Evolutionary conservation across 2,888 invertebrate genomes (phyloP), one percentile per base, ranked within the genome.

Genomic region (Norana najaformis): DNA sequence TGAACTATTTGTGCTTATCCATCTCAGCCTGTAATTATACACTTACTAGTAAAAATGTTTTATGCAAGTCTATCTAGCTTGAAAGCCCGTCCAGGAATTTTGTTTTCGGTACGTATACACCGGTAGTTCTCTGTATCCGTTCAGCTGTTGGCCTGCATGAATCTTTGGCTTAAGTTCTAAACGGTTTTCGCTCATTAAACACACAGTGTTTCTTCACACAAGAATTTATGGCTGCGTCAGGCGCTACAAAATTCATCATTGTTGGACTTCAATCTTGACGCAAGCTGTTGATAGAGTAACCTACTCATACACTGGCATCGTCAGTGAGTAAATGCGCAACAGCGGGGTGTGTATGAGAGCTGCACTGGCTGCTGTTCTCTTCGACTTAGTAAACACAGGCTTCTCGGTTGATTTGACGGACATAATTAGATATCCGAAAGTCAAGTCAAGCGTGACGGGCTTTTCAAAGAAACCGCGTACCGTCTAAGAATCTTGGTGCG

Each of bases 381-480:
- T 69, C 16, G 85, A 36, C 23, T 37, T 85, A 36, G 85, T 36
- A 85, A 85, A 85, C 85, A 85, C 36, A 85, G 35, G 35, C 37
- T 85, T 85, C 85, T 35, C 85, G 85, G 36, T 85, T 36, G 36
- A 85, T 85, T 85, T 85, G 85, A 85, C 36, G 85, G 85, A 36
- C 85, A 85, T 85, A 85, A 85, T 85, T 85, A 85, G 85, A 85
- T 85, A n/a, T 37, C 36, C 35, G 37, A 85, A 85, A 85, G 35
- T 85, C 18, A 35, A 85, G 85, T 37, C 36, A 85, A 36, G 36
- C 85, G 85, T 85, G 37, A 36, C 35, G 85, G 37, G 85, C 35
- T n/a, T 37, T 85, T 35, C 85, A 85, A 37, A 85, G 35, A 36
- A 37, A 85, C 69, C n/a, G 69, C 69, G 69, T n/a, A n/a, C 30